phyloP scores from a whole-genome alignment of 2,888 invertebrate species.

The Andrena hattorfiana region DNA sequence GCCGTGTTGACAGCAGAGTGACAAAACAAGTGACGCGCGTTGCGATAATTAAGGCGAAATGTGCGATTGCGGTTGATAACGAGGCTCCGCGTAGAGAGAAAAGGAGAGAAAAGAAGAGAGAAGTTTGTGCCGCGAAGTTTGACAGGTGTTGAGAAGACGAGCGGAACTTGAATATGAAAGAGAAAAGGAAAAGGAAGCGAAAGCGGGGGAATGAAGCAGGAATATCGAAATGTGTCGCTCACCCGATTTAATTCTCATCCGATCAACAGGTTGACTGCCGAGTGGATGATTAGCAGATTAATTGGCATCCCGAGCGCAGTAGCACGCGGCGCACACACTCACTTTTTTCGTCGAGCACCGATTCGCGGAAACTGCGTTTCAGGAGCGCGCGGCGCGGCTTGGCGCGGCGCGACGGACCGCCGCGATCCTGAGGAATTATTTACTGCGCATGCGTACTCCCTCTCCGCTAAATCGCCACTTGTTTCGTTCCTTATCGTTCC shows the following conservation, averaged over 20 bases:
- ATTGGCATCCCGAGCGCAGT: conserved; percentile 60
- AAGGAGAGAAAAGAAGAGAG: no score
- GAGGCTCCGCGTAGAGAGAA: not conserved
- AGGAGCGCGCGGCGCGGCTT: conserved; percentile 72
- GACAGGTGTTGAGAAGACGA: conserved; percentile 32
- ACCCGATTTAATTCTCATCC: conserved; percentile 63
- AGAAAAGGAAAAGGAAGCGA: not conserved
- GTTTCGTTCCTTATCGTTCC: conserved; percentile 41
- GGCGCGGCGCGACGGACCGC: conserved; percentile 69
- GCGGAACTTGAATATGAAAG: not conserved
- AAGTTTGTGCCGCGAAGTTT: conserved; percentile 12
- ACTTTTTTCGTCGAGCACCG: conserved; percentile 81
- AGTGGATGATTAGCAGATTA: conserved; percentile 32
- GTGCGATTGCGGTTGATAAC: not conserved
- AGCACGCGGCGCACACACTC: conserved; percentile 68
- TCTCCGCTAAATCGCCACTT: conserved; percentile 45
- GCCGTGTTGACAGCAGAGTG: not conserved
- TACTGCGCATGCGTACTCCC: conserved; percentile 77
- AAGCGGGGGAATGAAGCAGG: no score
- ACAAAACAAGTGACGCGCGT: not conserved
- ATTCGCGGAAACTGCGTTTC: conserved; percentile 84
- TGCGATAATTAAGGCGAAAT: not conserved
- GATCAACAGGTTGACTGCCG: conserved; percentile 42
- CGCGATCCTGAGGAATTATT: conserved; percentile 54
- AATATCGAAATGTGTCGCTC: conserved; percentile 29